Base-by-base conservation (phyloP, 2,113 vertebrate species). In the Conger conger region DNA sequence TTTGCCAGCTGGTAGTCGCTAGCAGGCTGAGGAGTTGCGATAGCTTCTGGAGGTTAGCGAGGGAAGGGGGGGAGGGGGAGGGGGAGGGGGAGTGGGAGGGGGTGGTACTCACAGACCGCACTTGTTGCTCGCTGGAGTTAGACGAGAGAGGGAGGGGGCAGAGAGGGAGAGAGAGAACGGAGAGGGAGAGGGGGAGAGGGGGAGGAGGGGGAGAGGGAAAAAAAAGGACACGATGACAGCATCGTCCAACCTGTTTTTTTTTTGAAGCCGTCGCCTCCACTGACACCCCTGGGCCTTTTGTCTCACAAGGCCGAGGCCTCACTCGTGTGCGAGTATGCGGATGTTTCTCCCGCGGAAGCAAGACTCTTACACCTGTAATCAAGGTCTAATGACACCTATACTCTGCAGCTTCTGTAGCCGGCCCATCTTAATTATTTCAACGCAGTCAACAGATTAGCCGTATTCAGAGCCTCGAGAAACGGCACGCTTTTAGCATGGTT, bases 1-100 rank as follows among this genome's bases (percentile, higher is more conserved):
- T 96, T 91, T 95, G 94, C 95, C 96, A 96, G 96, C 94, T 95
- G 95, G 95, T 92, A 94, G 94, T 91, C 92, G 89, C 89, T 91
- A 63, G 33, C 87, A 87, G 94, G 91, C 92, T 94, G 93, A 92
- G 93, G 94, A 94, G 94, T 95, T 95, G 94, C 83, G 93, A 94
- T 94, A 93, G 93, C 94, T 94, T 91, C 93, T 94, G 92, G 93
- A 93, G 92, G 86, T 88, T 88, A 87, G 86, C 81, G 73, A 53
- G 60, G 50, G 60, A 53, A 83, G 78, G 60, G 36, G 33, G n/a
- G 36, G 84, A 78, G 53, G 81, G 85, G 60, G 84, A 81, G 53
- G 83, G 85, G 88, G 78, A 87, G 68, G 63, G 42, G 79, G 76
- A n/a, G n/a, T n/a, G n/a, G n/a, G n/a, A n/a, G 88, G 78, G 89